Base-by-base conservation (phyloP, 2,888 invertebrate genomes). In the Limnephilus marmoratus region DNA sequence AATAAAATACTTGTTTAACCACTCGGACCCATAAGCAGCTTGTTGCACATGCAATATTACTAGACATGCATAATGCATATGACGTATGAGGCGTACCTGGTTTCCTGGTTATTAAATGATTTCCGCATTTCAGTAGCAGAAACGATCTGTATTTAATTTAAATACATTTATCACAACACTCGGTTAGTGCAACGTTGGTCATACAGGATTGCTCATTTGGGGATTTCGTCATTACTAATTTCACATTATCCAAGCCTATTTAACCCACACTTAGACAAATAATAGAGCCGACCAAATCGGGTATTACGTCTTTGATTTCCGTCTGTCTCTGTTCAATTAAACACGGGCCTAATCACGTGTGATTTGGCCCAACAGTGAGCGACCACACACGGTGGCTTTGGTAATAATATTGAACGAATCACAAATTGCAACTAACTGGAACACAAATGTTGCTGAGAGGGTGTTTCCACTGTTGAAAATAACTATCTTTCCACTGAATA, bases 401-500 rank as follows among this genome's bases (percentile, higher is more conserved):
- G 88, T 92, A 53, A 87, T 87, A 87, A 92, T 92, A 92, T 88
- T 87, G 88, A 81, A 82, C 83, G 88, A 90, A 92, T 87, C 92
- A 90, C 68, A 68, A 24, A 53, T 53, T 18, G 18, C 18, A 68
- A 18, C 24, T 0, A 4, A 18, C 24, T 4, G 4, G 3, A 53
- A 53, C 53, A 53, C 53, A 15, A 15, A 53, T 3, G 13, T 4
- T 15, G 53, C 13, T 53, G 53, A 53, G 7, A 24, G 68, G 68
- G 68, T 3, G 1, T 68, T 68, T 68, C 18, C 5, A 24, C 18
- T 68, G 24, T 24, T 18, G 41, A 24, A 68, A 68, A 7, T 53
- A 53, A 53, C 18, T 53, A 15, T 53, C 18, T 53, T 18, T 18
- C 4, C 2, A 3, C 3, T 3, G 37, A 37, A 37, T 3, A 37